Evolutionary conservation across 2,888 invertebrate species (phyloP).

Genomic region (Campoplex capitator): DNA sequence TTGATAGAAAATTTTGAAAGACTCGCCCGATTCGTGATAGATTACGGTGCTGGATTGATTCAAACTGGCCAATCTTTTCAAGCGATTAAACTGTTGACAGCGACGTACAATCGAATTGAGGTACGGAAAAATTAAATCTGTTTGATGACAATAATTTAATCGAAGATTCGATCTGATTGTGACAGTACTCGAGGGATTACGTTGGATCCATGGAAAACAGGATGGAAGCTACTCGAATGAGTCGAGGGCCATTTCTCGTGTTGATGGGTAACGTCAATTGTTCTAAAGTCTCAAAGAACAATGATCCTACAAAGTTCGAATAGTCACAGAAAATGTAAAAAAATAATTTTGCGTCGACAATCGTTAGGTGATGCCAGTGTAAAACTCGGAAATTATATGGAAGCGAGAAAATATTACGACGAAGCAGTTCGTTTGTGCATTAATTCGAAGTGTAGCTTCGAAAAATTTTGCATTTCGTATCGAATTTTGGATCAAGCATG

Average conservation of each 20-base stretch:
- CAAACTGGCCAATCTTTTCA: conserved; percentile 77
- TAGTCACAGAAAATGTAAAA: too few relatives aligned
- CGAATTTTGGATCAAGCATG: conserved; percentile 54
- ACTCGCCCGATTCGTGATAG: conserved; percentile 78
- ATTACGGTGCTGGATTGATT: conserved; percentile 80
- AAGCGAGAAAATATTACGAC: conserved; percentile 71
- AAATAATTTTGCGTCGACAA: not conserved
- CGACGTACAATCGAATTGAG: conserved; percentile 72
- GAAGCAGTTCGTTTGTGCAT: conserved; percentile 65
- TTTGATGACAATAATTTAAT: not conserved
- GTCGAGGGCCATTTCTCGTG: conserved; percentile 64
- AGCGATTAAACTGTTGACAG: conserved; percentile 77
- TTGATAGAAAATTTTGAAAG: conserved; percentile 70
- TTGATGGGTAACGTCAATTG: conserved; percentile 65
- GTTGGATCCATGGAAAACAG: conserved; percentile 36
- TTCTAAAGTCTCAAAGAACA: not conserved
- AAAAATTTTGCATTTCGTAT: conserved; percentile 52
- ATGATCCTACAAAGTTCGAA: not conserved
- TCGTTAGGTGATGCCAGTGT: conserved; percentile 73
- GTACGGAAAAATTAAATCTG: conserved; percentile 26
- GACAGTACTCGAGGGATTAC: conserved; percentile 45
- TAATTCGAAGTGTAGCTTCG: not conserved
- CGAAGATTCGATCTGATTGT: not conserved
- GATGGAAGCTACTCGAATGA: conserved; percentile 45
- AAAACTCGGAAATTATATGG: conserved; percentile 71